A percentile compares a stretch with the other conserved stretches of the same genome.
Evolutionary conservation across 2,113 vertebrate genomes (phyloP).

Genomic region (Aegithalos caudatus): DNA sequence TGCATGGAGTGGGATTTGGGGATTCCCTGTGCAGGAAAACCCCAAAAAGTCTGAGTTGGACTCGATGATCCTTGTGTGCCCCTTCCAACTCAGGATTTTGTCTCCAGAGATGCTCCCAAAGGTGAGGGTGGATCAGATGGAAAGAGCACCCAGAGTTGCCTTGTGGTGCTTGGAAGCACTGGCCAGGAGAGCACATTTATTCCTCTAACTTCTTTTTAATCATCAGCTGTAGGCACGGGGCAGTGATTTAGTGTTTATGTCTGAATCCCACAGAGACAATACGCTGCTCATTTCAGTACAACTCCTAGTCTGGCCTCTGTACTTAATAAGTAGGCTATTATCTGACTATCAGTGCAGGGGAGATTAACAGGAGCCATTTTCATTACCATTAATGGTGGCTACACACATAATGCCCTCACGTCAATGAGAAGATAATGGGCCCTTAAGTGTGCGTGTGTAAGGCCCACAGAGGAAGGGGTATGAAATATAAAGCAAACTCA

Average conservation of each 20-base stretch:
- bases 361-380: conserved; percentile 33
- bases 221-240: not conserved
- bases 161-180: not conserved
- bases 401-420: not conserved
- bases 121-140: not conserved
- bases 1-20: fast-evolving
- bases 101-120: not conserved
- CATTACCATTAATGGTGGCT: conserved; percentile 35
- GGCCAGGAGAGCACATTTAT: not conserved
- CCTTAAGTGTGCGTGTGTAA: not conserved
- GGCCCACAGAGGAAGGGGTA: not conserved
- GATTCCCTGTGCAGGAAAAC: not conserved
- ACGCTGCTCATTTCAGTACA: not conserved
- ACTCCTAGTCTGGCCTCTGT: not conserved
- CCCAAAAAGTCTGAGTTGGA: not conserved
- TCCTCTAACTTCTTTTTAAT: not conserved
- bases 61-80: not conserved
- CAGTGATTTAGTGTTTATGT: not conserved
- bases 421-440: not conserved
- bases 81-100: not conserved
- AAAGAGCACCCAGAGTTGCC: not conserved
- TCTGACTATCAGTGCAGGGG: not conserved
- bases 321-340: conserved; percentile 21
- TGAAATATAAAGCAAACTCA: not conserved
- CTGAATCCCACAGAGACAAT: not conserved